A percentile compares a stretch with the other conserved stretches of the same genome.
These are phyloP conservation scores for Chaetura pelagica DNA, from an alignment of 2,113 vertebrate genomes.

Conservation along the genomic window DNA sequence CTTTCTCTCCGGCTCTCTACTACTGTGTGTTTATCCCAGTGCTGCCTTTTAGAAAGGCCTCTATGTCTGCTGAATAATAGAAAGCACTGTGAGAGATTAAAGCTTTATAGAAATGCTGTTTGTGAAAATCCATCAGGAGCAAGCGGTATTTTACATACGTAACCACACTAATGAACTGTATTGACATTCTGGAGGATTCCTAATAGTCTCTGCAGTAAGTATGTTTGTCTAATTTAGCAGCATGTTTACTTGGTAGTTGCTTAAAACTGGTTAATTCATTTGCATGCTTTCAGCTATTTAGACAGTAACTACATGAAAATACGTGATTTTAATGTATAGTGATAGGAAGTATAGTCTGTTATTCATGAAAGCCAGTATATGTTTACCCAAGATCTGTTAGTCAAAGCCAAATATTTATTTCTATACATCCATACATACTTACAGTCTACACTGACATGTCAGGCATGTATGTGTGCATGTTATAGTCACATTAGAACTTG, in stretches of 20 bases:
- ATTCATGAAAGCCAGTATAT: constrained; percentile 53
- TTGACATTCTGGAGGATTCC: constrained; percentile 66
- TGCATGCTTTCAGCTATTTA: constrained; percentile 48
- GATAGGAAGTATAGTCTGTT: constrained; percentile 57
- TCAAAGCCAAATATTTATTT: constrained; percentile 8
- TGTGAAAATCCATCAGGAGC: constrained; percentile 55
- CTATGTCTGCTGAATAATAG: constrained; percentile 76
- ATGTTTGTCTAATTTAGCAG: constrained; percentile 73
- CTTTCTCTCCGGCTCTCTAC: constrained; percentile 61
- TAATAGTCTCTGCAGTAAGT: constrained; percentile 62
- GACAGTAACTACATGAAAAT: constrained; percentile 44
- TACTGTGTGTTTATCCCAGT: constrained; percentile 75
- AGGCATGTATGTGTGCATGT: background rate
- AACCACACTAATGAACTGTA: constrained; percentile 72
- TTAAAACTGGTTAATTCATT: constrained; percentile 69
- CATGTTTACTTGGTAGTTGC: constrained; percentile 50
- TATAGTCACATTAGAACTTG: background rate
- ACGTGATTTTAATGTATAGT: constrained; percentile 52
- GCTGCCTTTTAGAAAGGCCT: constrained; percentile 79
- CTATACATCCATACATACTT: background rate
- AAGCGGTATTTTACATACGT: constrained; percentile 51
- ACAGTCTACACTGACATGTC: background rate
- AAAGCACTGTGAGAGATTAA: constrained; percentile 53
- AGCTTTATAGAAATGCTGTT: constrained; percentile 56
- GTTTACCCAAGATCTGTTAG: constrained; percentile 62